Evolutionary conservation across 2,797 vertebrate genomes (phyloP).

Genomic region (Macropodus opercularis): DNA sequence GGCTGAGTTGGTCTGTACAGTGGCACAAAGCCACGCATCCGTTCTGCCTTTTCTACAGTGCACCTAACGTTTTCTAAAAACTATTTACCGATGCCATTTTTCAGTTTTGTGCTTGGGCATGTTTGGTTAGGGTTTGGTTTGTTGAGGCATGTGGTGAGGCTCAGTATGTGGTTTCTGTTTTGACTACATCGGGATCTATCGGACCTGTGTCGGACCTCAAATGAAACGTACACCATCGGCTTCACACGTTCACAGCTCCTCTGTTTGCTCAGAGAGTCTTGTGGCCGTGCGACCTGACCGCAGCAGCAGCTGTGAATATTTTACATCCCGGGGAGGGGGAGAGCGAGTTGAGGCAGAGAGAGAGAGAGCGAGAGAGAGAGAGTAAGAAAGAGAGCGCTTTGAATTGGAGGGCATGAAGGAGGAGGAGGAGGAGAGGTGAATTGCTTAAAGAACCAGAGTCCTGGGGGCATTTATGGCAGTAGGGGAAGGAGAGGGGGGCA

Average conservation of each 20-base stretch:
- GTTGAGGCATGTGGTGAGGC: slow-evolving; percentile 74
- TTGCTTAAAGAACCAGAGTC: slow-evolving; percentile 68
- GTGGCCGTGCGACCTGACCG: slow-evolving; percentile 81
- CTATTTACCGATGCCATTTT: slow-evolving; percentile 63
- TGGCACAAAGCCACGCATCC: slow-evolving; percentile 52
- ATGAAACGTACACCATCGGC: slow-evolving; percentile 82
- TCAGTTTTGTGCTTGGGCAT: slow-evolving; percentile 64
- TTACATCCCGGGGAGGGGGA: slow-evolving; percentile 72
- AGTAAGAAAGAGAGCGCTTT: slow-evolving; percentile 31
- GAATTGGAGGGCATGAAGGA: slow-evolving; percentile 49
- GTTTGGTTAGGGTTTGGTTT: slow-evolving; percentile 78
- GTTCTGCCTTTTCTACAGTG: slow-evolving; percentile 60
- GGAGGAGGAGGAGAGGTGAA: slow-evolving; percentile 48
- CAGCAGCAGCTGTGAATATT: slow-evolving; percentile 86
- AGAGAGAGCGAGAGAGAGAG: slow-evolving; percentile 17
- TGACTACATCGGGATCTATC: slow-evolving; percentile 76
- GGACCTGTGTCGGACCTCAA: slow-evolving; percentile 79
- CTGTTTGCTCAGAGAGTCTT: slow-evolving; percentile 81
- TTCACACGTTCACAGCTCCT: slow-evolving; percentile 83
- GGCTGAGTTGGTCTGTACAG: slow-evolving; percentile 57
- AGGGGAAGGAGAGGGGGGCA: background rate
- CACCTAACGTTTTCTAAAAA: slow-evolving; percentile 56
- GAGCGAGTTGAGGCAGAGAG: slow-evolving; percentile 36
- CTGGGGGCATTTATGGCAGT: slow-evolving; percentile 70
- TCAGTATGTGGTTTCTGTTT: slow-evolving; percentile 79